Conservation (phyloP, 2,113 vertebrate species). For the Ifrita kowaldi region DNA sequence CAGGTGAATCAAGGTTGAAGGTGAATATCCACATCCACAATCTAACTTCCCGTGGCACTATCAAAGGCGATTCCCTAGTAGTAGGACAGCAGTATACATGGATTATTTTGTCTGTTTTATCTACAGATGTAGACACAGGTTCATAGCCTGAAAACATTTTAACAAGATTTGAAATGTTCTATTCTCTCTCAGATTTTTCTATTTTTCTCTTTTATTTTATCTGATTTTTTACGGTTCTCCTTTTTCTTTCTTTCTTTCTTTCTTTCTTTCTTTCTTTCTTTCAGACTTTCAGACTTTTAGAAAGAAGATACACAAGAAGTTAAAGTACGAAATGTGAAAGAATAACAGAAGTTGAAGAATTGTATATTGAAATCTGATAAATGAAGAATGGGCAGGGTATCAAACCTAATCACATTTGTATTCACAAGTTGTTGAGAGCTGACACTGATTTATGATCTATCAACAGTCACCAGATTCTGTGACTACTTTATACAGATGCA, state of each 20-base stretch:
- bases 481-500: conserved; percentile 47
- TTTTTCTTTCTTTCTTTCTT: too few species aligned
- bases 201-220: background rate
- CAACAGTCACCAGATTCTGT: conserved; percentile 65
- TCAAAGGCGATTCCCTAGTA: background rate
- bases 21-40: background rate
- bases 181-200: background rate
- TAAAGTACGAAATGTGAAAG: conserved; percentile 16
- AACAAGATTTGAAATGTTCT: background rate
- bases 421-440: conserved; percentile 61
- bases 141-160: background rate
- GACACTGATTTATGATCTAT: conserved; percentile 69
- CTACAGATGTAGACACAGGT: background rate
- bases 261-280: too few species aligned
- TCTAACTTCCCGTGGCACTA: background rate
- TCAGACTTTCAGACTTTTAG: fast-evolving
- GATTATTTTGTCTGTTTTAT: background rate
- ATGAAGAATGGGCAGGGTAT: conserved; percentile 49
- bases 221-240: fast-evolving
- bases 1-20: background rate
- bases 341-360: conserved; percentile 10
- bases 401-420: conserved; percentile 72
- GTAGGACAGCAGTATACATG: fast-evolving
- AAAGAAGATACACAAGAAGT: background rate
- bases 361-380: conserved; percentile 54